These are phyloP conservation scores for Alcedo atthis DNA, from an alignment of 2,797 vertebrate species.

Conservation along the genomic window DNA sequence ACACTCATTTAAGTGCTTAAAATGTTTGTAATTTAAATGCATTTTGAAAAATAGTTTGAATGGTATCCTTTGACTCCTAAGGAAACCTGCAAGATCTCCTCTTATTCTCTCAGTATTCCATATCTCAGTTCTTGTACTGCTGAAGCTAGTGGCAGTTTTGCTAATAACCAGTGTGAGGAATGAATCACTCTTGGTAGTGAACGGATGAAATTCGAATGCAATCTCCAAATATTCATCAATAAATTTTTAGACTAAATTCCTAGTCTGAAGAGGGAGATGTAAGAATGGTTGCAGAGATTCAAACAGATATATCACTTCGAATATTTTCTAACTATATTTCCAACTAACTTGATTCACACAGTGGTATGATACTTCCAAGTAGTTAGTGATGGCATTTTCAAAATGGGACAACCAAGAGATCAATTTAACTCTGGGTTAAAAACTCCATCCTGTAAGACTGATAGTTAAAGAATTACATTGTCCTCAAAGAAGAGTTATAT, in stretches of 20 bases:
- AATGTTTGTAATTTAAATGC: background rate
- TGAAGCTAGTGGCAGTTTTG: background rate
- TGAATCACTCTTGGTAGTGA: background rate
- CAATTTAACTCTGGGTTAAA: constrained; percentile 55
- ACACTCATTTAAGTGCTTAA: background rate
- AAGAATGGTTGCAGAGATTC: constrained; percentile 44
- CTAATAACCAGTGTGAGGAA: background rate
- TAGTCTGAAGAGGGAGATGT: background rate
- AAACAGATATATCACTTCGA: constrained; percentile 33
- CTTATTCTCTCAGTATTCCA: background rate
- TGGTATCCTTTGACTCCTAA: background rate
- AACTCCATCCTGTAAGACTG: constrained; percentile 16
- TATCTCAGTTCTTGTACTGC: background rate
- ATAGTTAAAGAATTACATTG: constrained; percentile 54
- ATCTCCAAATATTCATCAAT: background rate
- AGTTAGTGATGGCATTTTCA: constrained; percentile 66
- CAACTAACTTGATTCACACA: constrained; percentile 34
- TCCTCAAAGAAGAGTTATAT: constrained; percentile 60
- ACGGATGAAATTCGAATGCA: background rate
- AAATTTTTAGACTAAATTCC: background rate
- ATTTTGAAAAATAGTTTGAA: background rate
- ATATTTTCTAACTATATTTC: background rate
- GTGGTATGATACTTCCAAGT: constrained; percentile 40
- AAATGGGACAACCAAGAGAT: constrained; percentile 39
- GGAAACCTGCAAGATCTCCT: background rate